These are phyloP conservation scores for Pterocles burchelli DNA, from an alignment of 2,113 vertebrate species.

Conservation along the genomic window DNA sequence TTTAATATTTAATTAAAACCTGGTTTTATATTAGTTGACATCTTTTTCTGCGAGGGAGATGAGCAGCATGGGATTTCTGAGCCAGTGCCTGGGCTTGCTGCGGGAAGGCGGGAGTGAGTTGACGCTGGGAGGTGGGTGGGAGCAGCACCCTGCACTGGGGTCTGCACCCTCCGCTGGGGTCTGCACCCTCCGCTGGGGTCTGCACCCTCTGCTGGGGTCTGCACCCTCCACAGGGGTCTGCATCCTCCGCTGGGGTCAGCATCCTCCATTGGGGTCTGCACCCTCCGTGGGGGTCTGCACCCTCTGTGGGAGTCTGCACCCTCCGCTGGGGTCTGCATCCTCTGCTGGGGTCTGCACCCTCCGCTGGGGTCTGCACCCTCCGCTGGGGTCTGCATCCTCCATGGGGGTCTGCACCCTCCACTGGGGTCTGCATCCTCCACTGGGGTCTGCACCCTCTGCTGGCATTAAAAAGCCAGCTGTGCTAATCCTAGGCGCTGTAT, in stretches of 20 bases:
- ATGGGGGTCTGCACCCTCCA: neutral
- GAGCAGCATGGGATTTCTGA: neutral
- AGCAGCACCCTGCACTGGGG: neutral
- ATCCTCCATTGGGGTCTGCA: too few species aligned
- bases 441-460: neutral
- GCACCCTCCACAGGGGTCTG: too few species aligned
- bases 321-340: too few species aligned
- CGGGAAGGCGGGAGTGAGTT: neutral
- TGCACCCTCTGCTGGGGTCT: too few species aligned
- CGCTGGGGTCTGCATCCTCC: accelerated
- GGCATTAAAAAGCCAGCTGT: constrained; percentile 3
- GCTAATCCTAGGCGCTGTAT: neutral
- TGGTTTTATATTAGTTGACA: neutral
- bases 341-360: neutral
- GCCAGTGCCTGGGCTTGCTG: neutral
- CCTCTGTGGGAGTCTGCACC: too few species aligned
- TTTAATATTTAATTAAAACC: neutral
- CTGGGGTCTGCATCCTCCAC: accelerated
- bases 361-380: neutral
- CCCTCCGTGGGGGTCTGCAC: too few species aligned
- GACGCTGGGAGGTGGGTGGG: neutral
- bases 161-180: neutral
- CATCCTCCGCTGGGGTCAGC: too few species aligned
- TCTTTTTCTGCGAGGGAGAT: accelerated
- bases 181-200: neutral